A percentile compares a stretch with the other conserved stretches of the same genome.
Conservation (phyloP, 2,113 vertebrate species). For the Chiloscyllium plagiosum region DNA sequence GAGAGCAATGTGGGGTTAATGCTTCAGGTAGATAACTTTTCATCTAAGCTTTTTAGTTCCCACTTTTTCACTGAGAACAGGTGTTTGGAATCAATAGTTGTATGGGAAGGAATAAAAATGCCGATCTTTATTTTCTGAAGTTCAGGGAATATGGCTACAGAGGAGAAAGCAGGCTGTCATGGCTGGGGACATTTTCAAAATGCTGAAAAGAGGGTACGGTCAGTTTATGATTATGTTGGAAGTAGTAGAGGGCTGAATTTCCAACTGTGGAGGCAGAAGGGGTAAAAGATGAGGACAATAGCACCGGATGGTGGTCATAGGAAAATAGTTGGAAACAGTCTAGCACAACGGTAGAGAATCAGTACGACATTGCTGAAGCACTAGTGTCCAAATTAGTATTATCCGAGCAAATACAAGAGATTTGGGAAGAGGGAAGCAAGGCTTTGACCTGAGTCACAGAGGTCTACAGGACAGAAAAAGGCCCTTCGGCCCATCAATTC, state of each 20-base stretch:
- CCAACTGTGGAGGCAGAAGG: too few relatives aligned
- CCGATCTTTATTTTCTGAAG: neutral
- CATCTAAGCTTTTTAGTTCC: neutral
- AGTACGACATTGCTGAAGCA: neutral
- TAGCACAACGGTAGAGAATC: neutral
- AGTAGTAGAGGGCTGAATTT: too few relatives aligned
- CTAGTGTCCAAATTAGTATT: neutral
- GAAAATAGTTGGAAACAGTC: neutral
- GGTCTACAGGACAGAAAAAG: too few relatives aligned
- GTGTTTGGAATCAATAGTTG: neutral
- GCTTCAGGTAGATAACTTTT: neutral
- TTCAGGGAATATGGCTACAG: neutral
- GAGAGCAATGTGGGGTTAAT: neutral
- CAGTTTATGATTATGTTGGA: too few relatives aligned
- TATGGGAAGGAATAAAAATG: neutral
- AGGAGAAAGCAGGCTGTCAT: neutral
- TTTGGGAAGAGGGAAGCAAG: neutral
- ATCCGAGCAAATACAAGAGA: neutral
- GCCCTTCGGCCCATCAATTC: too few relatives aligned
- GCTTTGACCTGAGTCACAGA: neutral
- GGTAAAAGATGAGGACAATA: too few relatives aligned
- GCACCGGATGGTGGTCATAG: too few relatives aligned
- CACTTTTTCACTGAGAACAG: neutral
- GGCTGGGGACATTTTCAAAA: neutral
- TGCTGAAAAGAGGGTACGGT: neutral